Conservation (phyloP, 1,140 invertebrate species). For the Drosophila parvula region DNA sequence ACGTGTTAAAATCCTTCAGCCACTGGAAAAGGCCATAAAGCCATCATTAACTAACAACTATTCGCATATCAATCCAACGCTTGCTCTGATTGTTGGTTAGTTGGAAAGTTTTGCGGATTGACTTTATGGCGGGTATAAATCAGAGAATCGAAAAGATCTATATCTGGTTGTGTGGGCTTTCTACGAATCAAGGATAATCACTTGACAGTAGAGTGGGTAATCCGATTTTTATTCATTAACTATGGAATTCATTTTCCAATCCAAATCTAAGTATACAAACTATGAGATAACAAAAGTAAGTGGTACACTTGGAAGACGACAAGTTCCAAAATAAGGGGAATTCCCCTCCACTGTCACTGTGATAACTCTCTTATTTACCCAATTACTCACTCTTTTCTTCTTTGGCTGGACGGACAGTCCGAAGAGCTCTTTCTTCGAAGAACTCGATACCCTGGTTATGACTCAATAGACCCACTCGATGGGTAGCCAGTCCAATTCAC, state of each 20-base stretch:
- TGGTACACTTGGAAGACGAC: conserved; percentile 1
- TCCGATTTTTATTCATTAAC: not conserved
- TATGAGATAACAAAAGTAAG: not conserved
- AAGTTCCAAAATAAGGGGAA: conserved; percentile 18
- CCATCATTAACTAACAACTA: conserved; percentile 42
- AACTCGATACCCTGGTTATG: conserved; percentile 37
- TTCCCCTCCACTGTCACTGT: conserved; percentile 8
- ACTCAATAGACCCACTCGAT: conserved; percentile 50
- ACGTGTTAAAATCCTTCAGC: conserved; percentile 52
- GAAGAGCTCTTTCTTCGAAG: conserved; percentile 28
- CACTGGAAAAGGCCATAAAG: conserved; percentile 62
- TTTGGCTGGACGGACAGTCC: conserved; percentile 10
- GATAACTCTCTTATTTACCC: conserved; percentile 6
- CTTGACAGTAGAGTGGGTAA: not conserved
- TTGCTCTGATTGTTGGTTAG: conserved; percentile 63
- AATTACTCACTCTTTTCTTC: conserved; percentile 14
- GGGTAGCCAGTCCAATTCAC: conserved; percentile 38
- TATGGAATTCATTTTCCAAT: no score
- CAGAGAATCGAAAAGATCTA: conserved; percentile 15
- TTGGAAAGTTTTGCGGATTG: conserved; percentile 62
- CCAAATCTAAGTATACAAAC: not conserved
- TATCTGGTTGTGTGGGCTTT: conserved; percentile 27
- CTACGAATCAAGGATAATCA: not conserved
- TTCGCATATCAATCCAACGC: conserved; percentile 33
- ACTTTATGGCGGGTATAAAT: conserved; percentile 49